These are phyloP conservation scores for Melanostigma gelatinosum DNA, from an alignment of 2,113 vertebrate genomes.

Conservation along the genomic window DNA sequence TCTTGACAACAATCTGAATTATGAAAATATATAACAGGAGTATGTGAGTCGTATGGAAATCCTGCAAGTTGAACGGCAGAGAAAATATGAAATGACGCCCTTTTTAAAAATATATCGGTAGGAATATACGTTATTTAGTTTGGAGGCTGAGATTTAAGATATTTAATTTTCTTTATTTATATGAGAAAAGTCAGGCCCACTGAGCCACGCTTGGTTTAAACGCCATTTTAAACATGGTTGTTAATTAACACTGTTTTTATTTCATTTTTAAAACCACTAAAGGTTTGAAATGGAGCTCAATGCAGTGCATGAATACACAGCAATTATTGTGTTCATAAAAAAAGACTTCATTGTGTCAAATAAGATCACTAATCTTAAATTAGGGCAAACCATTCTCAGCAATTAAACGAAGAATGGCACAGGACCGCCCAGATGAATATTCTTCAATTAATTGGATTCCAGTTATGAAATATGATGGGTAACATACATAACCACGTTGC, in stretches of 20 bases:
- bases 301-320: not conserved
- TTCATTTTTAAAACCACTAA: not conserved
- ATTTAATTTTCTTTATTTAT: conserved; percentile 1
- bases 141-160: not conserved
- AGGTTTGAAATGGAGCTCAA: not conserved
- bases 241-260: not conserved
- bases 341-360: conserved; percentile 1
- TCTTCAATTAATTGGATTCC: not conserved
- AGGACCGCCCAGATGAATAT: not conserved
- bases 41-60: not conserved
- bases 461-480: not conserved
- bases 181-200: conserved; percentile 8
- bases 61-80: not conserved
- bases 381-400: conserved; percentile 15
- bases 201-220: not conserved
- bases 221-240: conserved; percentile 15
- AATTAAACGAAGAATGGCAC: conserved; percentile 36
- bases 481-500: not conserved
- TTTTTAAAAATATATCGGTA: not conserved
- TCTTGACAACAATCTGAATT: not conserved
- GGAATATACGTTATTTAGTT: not conserved
- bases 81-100: not conserved
- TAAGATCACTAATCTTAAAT: conserved; percentile 14
- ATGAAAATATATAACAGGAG: not conserved
- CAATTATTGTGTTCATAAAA: not conserved